Percentiles rank a stretch among this genome's conserved stretches.
phyloP scores from a whole-genome alignment of 2,113 vertebrate genomes.

The Phocoena sinus region DNA sequence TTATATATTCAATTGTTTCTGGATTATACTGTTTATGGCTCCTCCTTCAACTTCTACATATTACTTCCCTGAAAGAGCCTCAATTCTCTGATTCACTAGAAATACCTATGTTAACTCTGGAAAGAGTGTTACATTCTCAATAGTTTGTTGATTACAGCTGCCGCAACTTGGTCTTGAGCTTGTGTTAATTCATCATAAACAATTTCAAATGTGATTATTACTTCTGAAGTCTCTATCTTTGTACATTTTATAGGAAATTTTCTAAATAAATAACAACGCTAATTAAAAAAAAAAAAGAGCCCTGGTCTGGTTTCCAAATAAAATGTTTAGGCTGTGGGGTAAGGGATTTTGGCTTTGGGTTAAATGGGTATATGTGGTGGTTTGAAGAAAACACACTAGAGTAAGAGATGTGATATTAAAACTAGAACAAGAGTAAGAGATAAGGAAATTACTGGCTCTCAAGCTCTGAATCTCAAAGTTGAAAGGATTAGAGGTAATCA shows the following conservation, averaged over 20 bases:
- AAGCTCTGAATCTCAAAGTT: background rate
- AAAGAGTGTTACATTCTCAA: background rate
- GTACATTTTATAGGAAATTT: background rate
- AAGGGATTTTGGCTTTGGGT: background rate
- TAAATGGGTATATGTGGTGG: background rate
- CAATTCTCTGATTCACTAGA: background rate
- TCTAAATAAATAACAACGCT: background rate
- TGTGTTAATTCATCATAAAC: background rate
- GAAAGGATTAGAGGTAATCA: background rate
- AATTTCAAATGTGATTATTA: slow-evolving; percentile 19
- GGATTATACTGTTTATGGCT: background rate
- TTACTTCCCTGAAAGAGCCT: background rate
- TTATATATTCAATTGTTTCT: background rate
- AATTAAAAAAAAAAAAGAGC: background rate
- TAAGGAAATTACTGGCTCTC: background rate
- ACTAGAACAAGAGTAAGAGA: background rate
- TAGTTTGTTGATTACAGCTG: background rate
- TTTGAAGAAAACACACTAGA: background rate
- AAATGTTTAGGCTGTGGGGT: background rate
- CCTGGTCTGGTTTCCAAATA: background rate
- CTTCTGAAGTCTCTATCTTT: background rate
- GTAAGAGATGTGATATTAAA: background rate
- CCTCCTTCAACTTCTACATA: background rate
- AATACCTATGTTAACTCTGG: background rate
- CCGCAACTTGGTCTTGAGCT: background rate